Conservation (phyloP, 2,113 vertebrate species). For the Dinomys branickii region DNA sequence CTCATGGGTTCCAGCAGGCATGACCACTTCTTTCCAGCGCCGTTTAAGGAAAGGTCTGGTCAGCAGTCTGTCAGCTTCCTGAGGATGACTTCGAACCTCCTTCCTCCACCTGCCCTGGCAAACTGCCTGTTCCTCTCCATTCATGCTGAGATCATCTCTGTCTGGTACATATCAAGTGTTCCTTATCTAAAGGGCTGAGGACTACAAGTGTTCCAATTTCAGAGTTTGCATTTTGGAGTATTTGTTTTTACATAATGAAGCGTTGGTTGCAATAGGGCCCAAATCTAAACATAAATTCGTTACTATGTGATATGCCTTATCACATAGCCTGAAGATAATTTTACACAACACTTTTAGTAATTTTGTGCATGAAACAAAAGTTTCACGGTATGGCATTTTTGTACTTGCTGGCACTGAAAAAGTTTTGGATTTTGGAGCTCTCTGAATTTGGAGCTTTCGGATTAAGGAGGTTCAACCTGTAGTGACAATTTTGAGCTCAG, state of each 20-base stretch:
- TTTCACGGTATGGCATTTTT: not conserved
- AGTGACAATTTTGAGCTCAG: not conserved
- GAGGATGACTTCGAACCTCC: not conserved
- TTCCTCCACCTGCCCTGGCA: not conserved
- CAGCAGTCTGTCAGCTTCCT: not conserved
- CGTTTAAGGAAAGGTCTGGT: not conserved
- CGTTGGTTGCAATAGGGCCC: not conserved
- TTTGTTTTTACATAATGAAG: not conserved
- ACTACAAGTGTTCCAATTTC: not conserved
- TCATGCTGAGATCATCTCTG: accelerated
- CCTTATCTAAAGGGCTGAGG: not conserved
- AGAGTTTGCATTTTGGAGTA: not conserved
- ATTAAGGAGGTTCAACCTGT: not conserved
- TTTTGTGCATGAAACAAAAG: not conserved
- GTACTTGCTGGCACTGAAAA: not conserved
- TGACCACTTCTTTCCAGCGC: not conserved
- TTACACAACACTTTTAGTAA: not conserved
- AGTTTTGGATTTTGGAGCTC: not conserved
- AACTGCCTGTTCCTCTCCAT: not conserved
- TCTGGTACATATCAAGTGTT: not conserved
- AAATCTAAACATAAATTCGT: not conserved
- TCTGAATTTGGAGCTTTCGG: not conserved
- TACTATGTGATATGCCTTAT: not conserved
- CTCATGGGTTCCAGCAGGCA: not conserved
- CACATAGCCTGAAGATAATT: not conserved